Evolutionary conservation across 2,888 invertebrate species (phyloP), one percentile per base, ranked within the genome.

Genomic region (Synergus japonicus): DNA sequence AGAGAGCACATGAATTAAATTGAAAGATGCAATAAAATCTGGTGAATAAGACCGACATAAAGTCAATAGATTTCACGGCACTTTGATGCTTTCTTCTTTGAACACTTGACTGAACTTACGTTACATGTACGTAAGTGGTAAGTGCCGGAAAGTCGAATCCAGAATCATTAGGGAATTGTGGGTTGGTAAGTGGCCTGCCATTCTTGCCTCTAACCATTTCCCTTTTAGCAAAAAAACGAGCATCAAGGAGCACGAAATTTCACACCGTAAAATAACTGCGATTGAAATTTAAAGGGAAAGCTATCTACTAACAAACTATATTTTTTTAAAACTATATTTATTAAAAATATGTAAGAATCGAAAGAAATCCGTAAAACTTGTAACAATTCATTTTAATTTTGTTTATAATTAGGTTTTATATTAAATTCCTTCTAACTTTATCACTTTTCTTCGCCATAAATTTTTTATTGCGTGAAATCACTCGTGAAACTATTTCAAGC

Each of bases 151-250:
- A 81, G 76, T 54, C 78, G 83, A 84, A 83, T 84, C 79, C 83
- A 81, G 79, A 83, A 83, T 85, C 85, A 83, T 82, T 83, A 85
- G 82, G 82, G 84, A 85, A 85, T 85, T 83, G 85, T 77, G 73
- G 76, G 78, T 79, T 22, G 81, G 81, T 73, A 85, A 84, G 82
- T 84, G 83, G 84, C 82, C 83, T 81, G 76, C 76, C 78, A 76
- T 77, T 73, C 73, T 73, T 54, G 41, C 73, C 49, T 73, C 49
- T 73, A 54, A 60, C 60, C 22, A 60, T 60, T 60, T 60, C 4
- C 22, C 60, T 29, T 60, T 60, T 60, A 60, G 22, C 60, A 60
- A 60, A 60, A 60, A n/a, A 54, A 54, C 29, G 49, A 69, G 49
- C 41, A 18, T 67, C 44, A 9, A 22, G 15, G 15, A 69, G 29